A percentile compares a stretch with the other conserved stretches of the same genome.
Evolutionary conservation across 2,888 invertebrate species (phyloP).

Genomic region (Siphlonurus alternatus): DNA sequence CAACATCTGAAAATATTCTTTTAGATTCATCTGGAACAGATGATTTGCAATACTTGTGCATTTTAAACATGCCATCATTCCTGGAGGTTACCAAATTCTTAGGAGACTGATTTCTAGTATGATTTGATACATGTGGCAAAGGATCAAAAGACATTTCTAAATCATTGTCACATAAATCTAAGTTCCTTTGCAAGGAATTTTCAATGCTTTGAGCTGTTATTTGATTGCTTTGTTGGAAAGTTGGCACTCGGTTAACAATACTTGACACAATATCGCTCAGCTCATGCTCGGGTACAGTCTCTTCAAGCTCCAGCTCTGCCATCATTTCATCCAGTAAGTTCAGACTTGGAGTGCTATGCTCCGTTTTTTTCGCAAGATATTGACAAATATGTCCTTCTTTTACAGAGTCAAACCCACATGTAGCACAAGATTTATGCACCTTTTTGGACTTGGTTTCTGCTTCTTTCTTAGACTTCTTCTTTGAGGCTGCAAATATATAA

Average conservation of each 20-base stretch:
- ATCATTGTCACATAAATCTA: too few species aligned
- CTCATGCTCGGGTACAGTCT: neutral
- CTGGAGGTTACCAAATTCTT: too few species aligned
- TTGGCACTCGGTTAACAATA: neutral
- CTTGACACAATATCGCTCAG: neutral
- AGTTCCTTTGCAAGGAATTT: too few species aligned
- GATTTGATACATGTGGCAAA: too few species aligned
- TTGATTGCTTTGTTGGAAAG: too few species aligned
- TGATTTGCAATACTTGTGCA: too few species aligned
- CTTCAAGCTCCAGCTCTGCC: neutral
- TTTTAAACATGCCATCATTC: too few species aligned
- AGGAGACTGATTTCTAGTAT: too few species aligned
- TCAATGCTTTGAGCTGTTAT: too few species aligned
- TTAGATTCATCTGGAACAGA: too few species aligned
- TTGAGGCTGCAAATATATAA: neutral
- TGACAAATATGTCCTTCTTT: conserved; percentile 4
- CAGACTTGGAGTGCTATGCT: neutral
- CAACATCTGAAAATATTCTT: too few species aligned
- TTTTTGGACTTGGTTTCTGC: neutral
- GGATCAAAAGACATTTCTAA: too few species aligned
- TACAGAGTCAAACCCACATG: neutral
- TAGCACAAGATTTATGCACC: neutral
- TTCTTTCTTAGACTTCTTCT: neutral
- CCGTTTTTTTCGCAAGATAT: neutral
- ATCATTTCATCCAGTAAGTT: neutral